A percentile compares a stretch with the other conserved stretches of the same genome.
Conservation (phyloP, 1,140 invertebrate genomes). For the Cotesia chilonis region DNA sequence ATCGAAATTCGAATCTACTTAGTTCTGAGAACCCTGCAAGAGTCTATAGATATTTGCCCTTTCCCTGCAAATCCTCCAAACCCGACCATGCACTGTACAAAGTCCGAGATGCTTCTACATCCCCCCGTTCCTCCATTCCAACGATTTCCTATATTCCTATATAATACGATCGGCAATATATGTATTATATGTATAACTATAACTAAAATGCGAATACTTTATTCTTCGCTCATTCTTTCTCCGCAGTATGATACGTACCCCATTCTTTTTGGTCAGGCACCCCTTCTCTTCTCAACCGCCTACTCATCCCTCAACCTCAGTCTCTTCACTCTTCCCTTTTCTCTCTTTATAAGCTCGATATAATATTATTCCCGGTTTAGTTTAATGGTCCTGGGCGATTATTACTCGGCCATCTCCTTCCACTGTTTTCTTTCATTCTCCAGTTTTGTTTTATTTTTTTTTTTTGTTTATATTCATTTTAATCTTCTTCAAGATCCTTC, state of each 20-base stretch:
- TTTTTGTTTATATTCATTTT: conserved; percentile 31
- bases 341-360: conserved; percentile 58
- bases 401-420: conserved; percentile 53
- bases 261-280: conserved; percentile 23
- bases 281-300: conserved; percentile 38
- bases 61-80: too few relatives aligned
- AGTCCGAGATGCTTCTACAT: neutral
- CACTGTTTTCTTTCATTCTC: conserved; percentile 35
- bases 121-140: conserved; percentile 37
- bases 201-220: neutral
- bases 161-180: too few relatives aligned
- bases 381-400: conserved; percentile 67
- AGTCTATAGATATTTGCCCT: too few relatives aligned
- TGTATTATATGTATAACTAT: too few relatives aligned
- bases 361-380: conserved; percentile 68
- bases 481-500: conserved; percentile 18
- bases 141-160: conserved; percentile 19
- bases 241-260: neutral
- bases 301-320: conserved; percentile 39
- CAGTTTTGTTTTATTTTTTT: conserved; percentile 32
- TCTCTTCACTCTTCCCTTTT: conserved; percentile 33
- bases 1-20: conserved; percentile 69
- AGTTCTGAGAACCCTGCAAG: conserved; percentile 61
- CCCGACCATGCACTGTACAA: too few relatives aligned
- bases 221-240: too few relatives aligned